Base-by-base conservation (phyloP, 1,140 invertebrate species). In the Macrosteles quadrilineatus region DNA sequence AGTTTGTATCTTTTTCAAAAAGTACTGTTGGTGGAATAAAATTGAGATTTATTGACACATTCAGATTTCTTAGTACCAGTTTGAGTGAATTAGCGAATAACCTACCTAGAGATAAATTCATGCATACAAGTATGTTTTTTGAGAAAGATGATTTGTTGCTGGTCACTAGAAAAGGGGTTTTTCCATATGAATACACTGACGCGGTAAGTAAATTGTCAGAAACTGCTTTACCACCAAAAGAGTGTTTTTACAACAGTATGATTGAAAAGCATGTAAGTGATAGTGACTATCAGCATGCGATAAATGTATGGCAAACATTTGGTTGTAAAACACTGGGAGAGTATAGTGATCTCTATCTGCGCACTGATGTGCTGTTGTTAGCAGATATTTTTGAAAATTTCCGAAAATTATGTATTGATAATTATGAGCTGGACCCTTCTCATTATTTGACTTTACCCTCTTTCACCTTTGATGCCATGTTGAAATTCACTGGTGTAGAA, bases 301-400 rank as follows among this genome's bases (percentile, higher is more conserved):
- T 75, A 72, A 76, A 77, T 6, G 76, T 84, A 27, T 84, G 82
- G 81, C 62, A 77, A 25, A 72, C 32, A 50, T 85, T 85, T 73
- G 50, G 74, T 40, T 74, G 76, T 31, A 47, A 75, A 72, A 75
- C 67, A 23, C 64, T 77, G 67, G 76, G 76, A 29, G 71, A 77
- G 53, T 78, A 78, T 68, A 77, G 67, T 29, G 74, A 79, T 72
- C 71, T 79, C 25, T 79, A 82, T 72, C 64, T 81, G 21, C 79
- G 79, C 73, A 76, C 76, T 17, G 80, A 83, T 76, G 79, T 83
- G 12, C 67, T 83, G n/a, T 53, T 83, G 12, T 73, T 83, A 29
- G 66, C 75, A 4, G 80, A 82, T 73, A 70, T 82, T 30, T 83
- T 83, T 74, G 76, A 81, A 78, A 81, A 80, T 67, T 83, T 82